These are phyloP conservation scores for Gadopsis bispinosus DNA, from an alignment of 2,797 vertebrate species.

Conservation along the genomic window DNA sequence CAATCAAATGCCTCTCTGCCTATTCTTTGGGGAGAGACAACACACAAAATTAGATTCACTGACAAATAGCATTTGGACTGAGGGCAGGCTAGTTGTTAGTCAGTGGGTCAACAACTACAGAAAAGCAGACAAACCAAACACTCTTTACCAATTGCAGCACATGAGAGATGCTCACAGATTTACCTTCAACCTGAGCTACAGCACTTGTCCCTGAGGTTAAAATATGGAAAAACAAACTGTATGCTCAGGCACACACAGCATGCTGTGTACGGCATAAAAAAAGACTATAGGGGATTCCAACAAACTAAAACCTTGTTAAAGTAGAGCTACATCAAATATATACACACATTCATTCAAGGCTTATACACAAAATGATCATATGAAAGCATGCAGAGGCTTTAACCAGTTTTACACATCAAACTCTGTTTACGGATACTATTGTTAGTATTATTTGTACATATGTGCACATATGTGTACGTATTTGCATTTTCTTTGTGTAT, in stretches of 20 bases:
- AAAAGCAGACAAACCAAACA: slow-evolving; percentile 20
- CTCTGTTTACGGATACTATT: not conserved
- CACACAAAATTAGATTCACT: slow-evolving; percentile 76
- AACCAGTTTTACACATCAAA: not conserved
- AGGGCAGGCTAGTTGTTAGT: slow-evolving; percentile 63
- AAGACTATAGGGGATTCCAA: not conserved
- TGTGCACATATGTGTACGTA: no score
- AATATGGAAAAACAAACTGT: not conserved
- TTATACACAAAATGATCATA: not conserved
- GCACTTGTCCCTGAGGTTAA: not conserved
- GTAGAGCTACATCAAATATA: not conserved
- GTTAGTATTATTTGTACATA: no score
- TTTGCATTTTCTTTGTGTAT: no score
- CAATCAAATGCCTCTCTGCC: slow-evolving; percentile 68
- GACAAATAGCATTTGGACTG: slow-evolving; percentile 74
- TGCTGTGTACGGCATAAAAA: not conserved
- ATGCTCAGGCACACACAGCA: slow-evolving; percentile 1
- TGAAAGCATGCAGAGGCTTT: not conserved
- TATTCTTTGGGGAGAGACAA: slow-evolving; percentile 63
- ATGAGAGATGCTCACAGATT: slow-evolving; percentile 37
- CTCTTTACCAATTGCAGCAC: slow-evolving; percentile 12
- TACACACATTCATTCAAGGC: not conserved
- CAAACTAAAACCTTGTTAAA: not conserved
- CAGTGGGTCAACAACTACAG: slow-evolving; percentile 61
- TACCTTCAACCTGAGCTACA: not conserved